A percentile compares a stretch with the other conserved stretches of the same genome.
These are phyloP conservation scores for Lasioglossum vierecki DNA, from an alignment of 2,888 invertebrate species.

Conservation along the genomic window DNA sequence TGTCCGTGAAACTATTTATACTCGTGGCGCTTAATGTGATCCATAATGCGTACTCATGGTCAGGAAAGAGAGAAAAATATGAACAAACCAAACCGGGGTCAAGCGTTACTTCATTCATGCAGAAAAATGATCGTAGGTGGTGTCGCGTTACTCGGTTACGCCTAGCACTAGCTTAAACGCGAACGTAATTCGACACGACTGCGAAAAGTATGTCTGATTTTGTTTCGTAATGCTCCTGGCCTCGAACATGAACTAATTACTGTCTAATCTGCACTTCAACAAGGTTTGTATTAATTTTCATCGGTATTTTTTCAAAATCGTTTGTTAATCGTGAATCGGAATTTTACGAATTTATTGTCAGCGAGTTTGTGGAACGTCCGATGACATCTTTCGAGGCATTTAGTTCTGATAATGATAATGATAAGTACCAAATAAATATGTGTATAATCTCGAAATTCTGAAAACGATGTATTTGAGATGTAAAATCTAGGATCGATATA, in stretches of 20 bases:
- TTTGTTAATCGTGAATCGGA: neutral
- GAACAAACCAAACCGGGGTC: constrained; percentile 4
- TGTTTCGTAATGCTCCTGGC: neutral
- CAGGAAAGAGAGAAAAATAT: constrained; percentile 11
- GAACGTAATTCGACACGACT: neutral
- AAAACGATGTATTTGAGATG: neutral
- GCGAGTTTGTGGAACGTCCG: neutral
- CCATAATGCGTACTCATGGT: constrained; percentile 37
- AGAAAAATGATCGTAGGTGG: neutral
- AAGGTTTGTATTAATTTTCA: neutral
- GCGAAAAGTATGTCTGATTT: neutral
- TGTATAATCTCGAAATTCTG: too few relatives aligned
- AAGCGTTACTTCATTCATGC: neutral
- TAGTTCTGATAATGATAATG: too few relatives aligned
- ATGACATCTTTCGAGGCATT: too few relatives aligned
- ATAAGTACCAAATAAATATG: neutral
- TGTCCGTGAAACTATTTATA: constrained; percentile 59
- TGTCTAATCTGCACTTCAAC: neutral
- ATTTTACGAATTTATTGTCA: too few relatives aligned
- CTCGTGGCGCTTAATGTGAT: constrained; percentile 37
- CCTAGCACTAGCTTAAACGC: neutral
- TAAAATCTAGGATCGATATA: neutral
- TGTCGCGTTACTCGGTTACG: neutral
- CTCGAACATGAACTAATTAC: neutral
- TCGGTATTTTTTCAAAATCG: neutral